Base-by-base conservation (phyloP, 2,797 vertebrate genomes). In the Microctenopoma steveboyesi region DNA sequence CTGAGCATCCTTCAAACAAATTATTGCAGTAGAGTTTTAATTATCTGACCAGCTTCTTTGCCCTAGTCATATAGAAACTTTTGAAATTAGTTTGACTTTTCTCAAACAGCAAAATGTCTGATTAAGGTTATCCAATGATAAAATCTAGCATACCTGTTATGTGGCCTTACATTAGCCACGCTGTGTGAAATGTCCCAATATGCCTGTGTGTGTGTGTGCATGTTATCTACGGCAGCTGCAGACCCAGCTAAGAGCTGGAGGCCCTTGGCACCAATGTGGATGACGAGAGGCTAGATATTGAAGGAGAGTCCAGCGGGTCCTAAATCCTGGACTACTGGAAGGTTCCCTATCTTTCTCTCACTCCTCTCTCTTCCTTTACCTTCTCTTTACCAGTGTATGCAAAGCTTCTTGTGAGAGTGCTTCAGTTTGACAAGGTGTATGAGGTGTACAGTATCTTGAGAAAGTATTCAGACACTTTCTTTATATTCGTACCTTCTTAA, bases 241-340 rank as follows among this genome's bases (percentile, higher is more conserved):
- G 96, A 96, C 94, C 97, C 97, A 97, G 95, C 96, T 94, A 95
- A 96, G 95, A 96, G 95, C 95, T 96, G 95, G 95, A 96, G 95
- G 94, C 96, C 95, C 93, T 93, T 95, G 95, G 96, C 95, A 91
- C 96, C 96, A 92, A 94, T 94, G 93, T 96, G 96, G 96, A 95
- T 96, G 96, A 91, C 95, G 93, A 96, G 95, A 95, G 95, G 94
- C 96, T 97, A 95, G 95, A 96, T 97, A 95, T 95, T 97, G 94
- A 95, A 95, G 95, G 95, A 95, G 95, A 97, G 95, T 96, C 95
- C 94, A 84, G 95, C 95, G 91, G 95, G 96, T 97, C 95, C 96
- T 97, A 96, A 96, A 95, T 95, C 95, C 94, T 96, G 96, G 96
- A 96, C 95, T 96, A 95, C 95, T 94, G 96, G 95, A 98, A 97